Conservation (phyloP, 23 tunicate species). For the Pegea sp. region DNA sequence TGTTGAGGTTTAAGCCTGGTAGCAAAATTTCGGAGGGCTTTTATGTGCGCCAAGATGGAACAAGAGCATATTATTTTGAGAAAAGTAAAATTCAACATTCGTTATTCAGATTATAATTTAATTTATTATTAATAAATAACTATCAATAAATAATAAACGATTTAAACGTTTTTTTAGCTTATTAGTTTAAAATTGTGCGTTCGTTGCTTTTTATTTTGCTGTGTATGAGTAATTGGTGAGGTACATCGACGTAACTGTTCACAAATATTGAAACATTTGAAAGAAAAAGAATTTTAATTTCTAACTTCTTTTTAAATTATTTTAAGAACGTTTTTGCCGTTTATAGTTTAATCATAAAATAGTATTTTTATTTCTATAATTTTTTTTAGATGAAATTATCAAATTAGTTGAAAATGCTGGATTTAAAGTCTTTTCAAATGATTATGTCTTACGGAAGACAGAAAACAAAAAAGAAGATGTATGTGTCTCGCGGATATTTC, state of each 20-base stretch:
- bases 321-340: too few species aligned
- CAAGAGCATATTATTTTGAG: conserved; percentile 79
- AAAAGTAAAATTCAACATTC: conserved; percentile 7
- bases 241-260: too few species aligned
- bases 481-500: conserved; percentile 60
- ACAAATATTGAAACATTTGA: too few species aligned
- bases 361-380: too few species aligned
- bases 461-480: conserved; percentile 60
- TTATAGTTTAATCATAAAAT: too few species aligned
- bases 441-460: conserved; percentile 70
- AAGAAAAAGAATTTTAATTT: too few species aligned
- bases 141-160: neutral
- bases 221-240: too few species aligned
- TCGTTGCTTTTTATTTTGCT: too few species aligned
- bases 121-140: neutral
- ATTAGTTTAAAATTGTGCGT: neutral
- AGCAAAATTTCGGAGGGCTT: conserved; percentile 72
- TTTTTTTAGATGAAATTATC: conserved; percentile 22
- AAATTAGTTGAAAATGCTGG: conserved; percentile 12
- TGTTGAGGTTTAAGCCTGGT: conserved; percentile 75
- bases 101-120: neutral
- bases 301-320: too few species aligned
- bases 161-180: neutral
- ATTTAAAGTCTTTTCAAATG: conserved; percentile 19
- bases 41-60: conserved; percentile 94